Conservation (phyloP, 2,113 vertebrate species). For the Abramis brama region DNA sequence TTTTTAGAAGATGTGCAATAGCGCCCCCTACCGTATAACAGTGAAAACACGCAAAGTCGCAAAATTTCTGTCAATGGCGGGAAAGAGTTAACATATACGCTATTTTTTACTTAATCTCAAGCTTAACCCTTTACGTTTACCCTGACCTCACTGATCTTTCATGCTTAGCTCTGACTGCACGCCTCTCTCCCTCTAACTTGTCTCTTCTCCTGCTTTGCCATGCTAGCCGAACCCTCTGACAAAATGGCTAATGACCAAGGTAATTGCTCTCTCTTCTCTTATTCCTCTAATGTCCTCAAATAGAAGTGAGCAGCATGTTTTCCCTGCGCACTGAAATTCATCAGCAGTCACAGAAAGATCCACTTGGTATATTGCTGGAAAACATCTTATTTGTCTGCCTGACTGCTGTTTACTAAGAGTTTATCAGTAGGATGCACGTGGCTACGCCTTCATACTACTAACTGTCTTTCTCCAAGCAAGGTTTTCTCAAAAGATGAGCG, state of each 20-base stretch:
- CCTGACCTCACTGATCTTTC: conserved; percentile 34
- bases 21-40: too few species aligned
- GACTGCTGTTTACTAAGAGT: conserved; percentile 2
- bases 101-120: conserved; percentile 71
- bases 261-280: conserved; percentile 82
- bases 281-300: conserved; percentile 36
- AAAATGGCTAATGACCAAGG: conserved; percentile 99
- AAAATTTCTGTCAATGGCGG: too few species aligned
- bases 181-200: conserved; percentile 76
- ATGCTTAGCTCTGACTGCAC: conserved; percentile 51
- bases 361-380: conserved; percentile 19
- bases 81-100: neutral
- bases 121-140: conserved; percentile 70
- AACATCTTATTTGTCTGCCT: conserved; percentile 21
- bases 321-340: conserved; percentile 31
- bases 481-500: neutral
- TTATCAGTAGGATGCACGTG: conserved; percentile 28
- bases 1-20: too few species aligned
- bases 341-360: conserved; percentile 24
- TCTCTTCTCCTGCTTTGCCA: conserved; percentile 80
- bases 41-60: too few species aligned
- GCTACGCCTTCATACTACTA: neutral
- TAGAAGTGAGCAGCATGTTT: conserved; percentile 14
- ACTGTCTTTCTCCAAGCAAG: neutral
- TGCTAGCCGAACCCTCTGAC: conserved; percentile 98